phyloP scores from a whole-genome alignment of 1,140 invertebrate genomes.

The Drosophila neocordata region DNA sequence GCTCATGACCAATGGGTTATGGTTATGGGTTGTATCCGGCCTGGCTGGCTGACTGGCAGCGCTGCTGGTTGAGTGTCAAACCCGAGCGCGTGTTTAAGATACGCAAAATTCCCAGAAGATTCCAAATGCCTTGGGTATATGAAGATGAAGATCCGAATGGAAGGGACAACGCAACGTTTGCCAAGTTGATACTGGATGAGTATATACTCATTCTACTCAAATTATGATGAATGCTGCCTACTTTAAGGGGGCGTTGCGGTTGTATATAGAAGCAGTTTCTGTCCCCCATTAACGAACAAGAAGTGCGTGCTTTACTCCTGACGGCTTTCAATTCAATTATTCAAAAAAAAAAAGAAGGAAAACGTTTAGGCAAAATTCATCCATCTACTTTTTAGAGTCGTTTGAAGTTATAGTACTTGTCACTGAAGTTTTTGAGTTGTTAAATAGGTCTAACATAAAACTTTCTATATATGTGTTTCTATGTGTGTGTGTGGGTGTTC shows the following conservation, averaged over 20 bases:
- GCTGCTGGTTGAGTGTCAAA: slow-evolving; percentile 42
- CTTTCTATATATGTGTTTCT: not conserved
- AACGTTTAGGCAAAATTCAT: not conserved
- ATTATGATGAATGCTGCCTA: slow-evolving; percentile 48
- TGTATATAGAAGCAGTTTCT: slow-evolving; percentile 20
- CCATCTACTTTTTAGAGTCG: not conserved
- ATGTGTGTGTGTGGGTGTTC: slow-evolving; percentile 15
- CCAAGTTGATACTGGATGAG: too few species aligned
- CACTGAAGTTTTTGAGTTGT: slow-evolving; percentile 21
- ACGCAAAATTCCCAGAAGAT: slow-evolving; percentile 75
- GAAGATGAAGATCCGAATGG: not conserved
- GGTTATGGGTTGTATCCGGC: slow-evolving; percentile 19
- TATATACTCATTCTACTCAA: slow-evolving; percentile 13
- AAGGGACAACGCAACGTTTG: too few species aligned
- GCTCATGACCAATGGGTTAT: slow-evolving; percentile 61
- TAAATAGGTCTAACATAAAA: not conserved
- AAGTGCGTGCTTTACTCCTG: slow-evolving; percentile 16
- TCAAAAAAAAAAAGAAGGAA: slow-evolving; percentile 14
- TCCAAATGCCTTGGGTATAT: slow-evolving; percentile 45
- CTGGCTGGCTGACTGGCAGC: not conserved
- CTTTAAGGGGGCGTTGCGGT: slow-evolving; percentile 18
- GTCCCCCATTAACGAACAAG: slow-evolving; percentile 46
- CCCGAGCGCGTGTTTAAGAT: slow-evolving; percentile 60
- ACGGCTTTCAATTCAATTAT: slow-evolving; percentile 76
- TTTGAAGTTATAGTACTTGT: slow-evolving; percentile 30